These are phyloP conservation scores for Pheosia tremula DNA, from an alignment of 2,888 invertebrate genomes.

Conservation along the genomic window DNA sequence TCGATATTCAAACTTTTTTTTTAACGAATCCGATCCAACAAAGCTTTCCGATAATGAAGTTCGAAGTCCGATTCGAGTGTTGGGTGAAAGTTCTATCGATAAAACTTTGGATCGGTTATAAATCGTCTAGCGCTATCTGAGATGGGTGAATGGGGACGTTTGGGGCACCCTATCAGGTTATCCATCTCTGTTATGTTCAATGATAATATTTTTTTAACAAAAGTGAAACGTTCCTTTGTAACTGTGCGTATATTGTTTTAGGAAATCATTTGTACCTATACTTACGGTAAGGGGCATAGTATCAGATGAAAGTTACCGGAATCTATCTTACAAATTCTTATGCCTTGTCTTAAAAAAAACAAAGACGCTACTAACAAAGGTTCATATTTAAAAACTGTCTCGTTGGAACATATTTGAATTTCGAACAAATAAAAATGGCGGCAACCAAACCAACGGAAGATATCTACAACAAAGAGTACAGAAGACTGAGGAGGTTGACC, in stretches of 20 bases:
- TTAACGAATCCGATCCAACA: neutral
- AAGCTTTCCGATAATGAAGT: constrained; percentile 6
- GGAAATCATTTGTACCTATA: no score
- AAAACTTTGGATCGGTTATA: constrained; percentile 31
- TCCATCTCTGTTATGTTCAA: neutral
- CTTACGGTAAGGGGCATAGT: no score
- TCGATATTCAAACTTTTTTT: neutral
- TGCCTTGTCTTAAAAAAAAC: no score
- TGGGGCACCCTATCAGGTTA: constrained; percentile 4
- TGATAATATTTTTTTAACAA: neutral
- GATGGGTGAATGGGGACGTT: constrained; percentile 17
- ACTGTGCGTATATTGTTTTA: no score
- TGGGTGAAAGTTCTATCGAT: constrained; percentile 31
- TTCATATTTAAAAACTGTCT: no score
- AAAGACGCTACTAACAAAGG: no score
- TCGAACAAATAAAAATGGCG: constrained; percentile 49
- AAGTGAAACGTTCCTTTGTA: neutral
- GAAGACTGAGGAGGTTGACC: constrained; percentile 87
- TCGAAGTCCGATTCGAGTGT: constrained; percentile 13
- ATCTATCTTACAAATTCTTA: no score
- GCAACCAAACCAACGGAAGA: constrained; percentile 63
- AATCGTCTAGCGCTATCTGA: constrained; percentile 11
- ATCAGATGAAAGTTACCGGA: no score
- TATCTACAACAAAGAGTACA: constrained; percentile 88
- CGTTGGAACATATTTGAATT: no score